Evolutionary conservation across 2,888 invertebrate genomes (phyloP).

Genomic region (Drosophila mayaguana): DNA sequence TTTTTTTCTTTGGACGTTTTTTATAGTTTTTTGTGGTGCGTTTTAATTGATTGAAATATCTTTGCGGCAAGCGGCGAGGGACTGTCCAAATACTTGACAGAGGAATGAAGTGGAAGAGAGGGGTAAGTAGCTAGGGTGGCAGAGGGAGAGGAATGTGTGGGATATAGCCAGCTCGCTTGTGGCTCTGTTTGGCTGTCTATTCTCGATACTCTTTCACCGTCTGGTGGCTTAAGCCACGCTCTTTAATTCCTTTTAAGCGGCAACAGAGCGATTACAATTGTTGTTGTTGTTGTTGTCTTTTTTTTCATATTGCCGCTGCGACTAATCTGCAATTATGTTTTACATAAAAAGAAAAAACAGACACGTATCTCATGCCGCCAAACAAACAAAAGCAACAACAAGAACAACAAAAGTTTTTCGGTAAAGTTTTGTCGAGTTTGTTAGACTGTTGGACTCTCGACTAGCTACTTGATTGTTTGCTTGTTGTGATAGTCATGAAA

Average conservation of each 20-base stretch:
- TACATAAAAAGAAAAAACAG: slow-evolving; percentile 59
- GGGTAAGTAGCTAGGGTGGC: too few relatives aligned
- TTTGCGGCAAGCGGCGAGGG: slow-evolving; percentile 34
- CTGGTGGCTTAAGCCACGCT: slow-evolving; percentile 36
- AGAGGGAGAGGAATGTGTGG: too few relatives aligned
- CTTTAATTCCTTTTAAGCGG: slow-evolving; percentile 73
- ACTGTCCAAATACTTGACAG: slow-evolving; percentile 8
- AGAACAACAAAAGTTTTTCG: slow-evolving; percentile 38
- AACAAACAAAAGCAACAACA: slow-evolving; percentile 25
- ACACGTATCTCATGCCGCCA: slow-evolving; percentile 67
- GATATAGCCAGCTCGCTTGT: not conserved
- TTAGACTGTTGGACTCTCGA: slow-evolving; percentile 38
- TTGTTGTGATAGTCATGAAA: slow-evolving; percentile 53
- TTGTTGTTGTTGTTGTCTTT: slow-evolving; percentile 24
- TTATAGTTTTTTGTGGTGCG: slow-evolving; percentile 11
- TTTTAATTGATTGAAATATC: slow-evolving; percentile 77
- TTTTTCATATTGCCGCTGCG: slow-evolving; percentile 61
- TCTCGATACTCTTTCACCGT: slow-evolving; percentile 13
- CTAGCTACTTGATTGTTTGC: slow-evolving; percentile 62
- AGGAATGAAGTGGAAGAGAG: too few relatives aligned
- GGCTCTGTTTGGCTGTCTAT: not conserved
- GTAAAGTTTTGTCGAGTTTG: slow-evolving; percentile 47
- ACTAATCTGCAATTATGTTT: slow-evolving; percentile 79
- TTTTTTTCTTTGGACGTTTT: not conserved
- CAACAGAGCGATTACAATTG: slow-evolving; percentile 62